phyloP scores from a whole-genome alignment of 2,888 invertebrate species.

The Philopedon plagiatum region DNA sequence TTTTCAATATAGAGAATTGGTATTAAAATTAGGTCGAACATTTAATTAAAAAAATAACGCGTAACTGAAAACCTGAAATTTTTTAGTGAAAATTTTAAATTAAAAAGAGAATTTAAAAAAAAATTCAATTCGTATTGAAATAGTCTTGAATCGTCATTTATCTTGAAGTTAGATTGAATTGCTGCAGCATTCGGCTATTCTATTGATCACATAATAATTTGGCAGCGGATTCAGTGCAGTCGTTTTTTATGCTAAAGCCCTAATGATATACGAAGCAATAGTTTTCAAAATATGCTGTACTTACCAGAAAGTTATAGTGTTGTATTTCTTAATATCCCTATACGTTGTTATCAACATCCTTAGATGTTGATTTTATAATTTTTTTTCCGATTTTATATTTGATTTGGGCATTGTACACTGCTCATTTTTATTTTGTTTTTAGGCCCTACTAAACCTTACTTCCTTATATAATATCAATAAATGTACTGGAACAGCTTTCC shows the following conservation, averaged over 20 bases:
- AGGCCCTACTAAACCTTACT: not conserved
- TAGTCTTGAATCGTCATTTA: not conserved
- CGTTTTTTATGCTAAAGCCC: conserved; percentile 7
- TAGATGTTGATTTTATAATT: conserved; percentile 16
- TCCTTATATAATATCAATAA: conserved; percentile 14
- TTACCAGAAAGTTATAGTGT: conserved; percentile 39
- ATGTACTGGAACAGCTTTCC: conserved; percentile 13
- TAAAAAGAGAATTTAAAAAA: too few species aligned
- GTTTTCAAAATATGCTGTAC: conserved; percentile 10
- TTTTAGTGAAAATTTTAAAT: too few species aligned
- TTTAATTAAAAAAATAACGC: too few species aligned
- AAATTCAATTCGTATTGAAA: too few species aligned
- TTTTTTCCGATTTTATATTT: conserved; percentile 9
- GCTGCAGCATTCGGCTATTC: not conserved
- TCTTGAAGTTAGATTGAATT: not conserved
- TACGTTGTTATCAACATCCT: conserved; percentile 41
- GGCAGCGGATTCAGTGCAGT: conserved; percentile 30
- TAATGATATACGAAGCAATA: not conserved
- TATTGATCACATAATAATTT: conserved; percentile 33
- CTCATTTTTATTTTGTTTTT: not conserved
- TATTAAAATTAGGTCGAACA: too few species aligned
- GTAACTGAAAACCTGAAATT: too few species aligned
- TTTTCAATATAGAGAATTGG: too few species aligned
- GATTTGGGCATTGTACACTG: not conserved
- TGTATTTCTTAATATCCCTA: conserved; percentile 26